phyloP scores from a whole-genome alignment of 2,888 invertebrate genomes.

The Pimpla rufipes region DNA sequence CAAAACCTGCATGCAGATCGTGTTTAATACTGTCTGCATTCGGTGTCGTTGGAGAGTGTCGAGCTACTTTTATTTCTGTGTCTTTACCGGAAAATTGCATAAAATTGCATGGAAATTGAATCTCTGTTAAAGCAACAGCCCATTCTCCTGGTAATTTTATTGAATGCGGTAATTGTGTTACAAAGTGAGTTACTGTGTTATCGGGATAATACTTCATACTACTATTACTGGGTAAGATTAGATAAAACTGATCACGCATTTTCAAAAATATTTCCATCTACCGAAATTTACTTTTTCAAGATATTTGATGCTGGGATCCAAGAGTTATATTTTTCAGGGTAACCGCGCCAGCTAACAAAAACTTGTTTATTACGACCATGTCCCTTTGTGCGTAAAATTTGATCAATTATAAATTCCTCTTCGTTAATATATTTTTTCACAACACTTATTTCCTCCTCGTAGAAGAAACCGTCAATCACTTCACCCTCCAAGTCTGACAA shows the following conservation, averaged over 20 bases:
- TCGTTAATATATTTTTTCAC: conserved; percentile 6
- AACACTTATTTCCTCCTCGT: conserved; percentile 18
- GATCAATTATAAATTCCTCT: conserved; percentile 16
- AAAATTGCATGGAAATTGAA: background rate
- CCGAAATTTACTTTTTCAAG: background rate
- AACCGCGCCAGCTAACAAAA: background rate
- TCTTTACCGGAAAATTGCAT: background rate
- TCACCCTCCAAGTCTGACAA: conserved; percentile 3
- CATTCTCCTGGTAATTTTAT: conserved; percentile 4
- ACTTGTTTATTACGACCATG: conserved; percentile 3
- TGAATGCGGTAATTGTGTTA: conserved; percentile 11
- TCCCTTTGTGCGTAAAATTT: conserved; percentile 1
- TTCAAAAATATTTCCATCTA: background rate
- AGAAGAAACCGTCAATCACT: conserved; percentile 27
- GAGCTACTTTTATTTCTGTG: background rate
- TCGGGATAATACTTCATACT: conserved; percentile 17
- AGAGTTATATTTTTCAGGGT: background rate
- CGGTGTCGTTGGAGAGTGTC: too few relatives aligned
- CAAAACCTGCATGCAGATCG: too few relatives aligned
- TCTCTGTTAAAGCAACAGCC: conserved; percentile 4
- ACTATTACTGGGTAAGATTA: conserved; percentile 15
- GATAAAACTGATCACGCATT: conserved; percentile 14
- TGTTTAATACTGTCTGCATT: too few relatives aligned
- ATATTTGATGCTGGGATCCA: conserved; percentile 2
- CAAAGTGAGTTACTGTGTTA: conserved; percentile 7